Evolutionary conservation across 2,113 vertebrate species (phyloP).

Genomic region (Heterochromis multidens): DNA sequence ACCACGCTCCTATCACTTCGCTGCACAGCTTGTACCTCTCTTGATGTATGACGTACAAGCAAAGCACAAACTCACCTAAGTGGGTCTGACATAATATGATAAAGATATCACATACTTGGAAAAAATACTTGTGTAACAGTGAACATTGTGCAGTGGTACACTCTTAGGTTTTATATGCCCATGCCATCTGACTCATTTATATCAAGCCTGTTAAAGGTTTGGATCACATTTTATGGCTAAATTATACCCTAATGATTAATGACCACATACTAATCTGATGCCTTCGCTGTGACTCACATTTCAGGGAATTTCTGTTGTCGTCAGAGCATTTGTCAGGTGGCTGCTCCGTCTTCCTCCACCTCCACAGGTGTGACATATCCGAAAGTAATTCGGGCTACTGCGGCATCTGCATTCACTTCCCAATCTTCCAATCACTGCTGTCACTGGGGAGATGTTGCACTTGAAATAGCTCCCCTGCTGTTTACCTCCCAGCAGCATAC

Average conservation of each 20-base stretch:
- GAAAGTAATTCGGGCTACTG: slow-evolving; percentile 8
- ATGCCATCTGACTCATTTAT: background rate
- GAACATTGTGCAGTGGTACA: background rate
- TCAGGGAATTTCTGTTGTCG: slow-evolving; percentile 49
- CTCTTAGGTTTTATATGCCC: background rate
- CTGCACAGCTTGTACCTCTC: background rate
- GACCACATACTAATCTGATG: background rate
- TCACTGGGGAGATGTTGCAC: slow-evolving; percentile 39
- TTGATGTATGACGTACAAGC: background rate
- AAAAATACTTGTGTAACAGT: background rate
- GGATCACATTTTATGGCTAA: background rate
- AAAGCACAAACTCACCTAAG: background rate
- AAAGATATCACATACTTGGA: background rate
- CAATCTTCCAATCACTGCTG: slow-evolving; percentile 19
- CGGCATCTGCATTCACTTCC: background rate
- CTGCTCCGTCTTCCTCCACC: background rate
- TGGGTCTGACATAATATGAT: background rate
- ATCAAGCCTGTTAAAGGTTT: background rate
- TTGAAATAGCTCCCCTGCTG: slow-evolving; percentile 35
- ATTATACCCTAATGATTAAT: background rate
- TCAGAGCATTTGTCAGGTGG: slow-evolving; percentile 32
- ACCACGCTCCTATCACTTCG: slow-evolving; percentile 5
- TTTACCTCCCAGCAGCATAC: slow-evolving; percentile 30
- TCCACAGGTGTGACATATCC: slow-evolving; percentile 54
- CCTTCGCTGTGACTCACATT: slow-evolving; percentile 31